Evolutionary conservation across 2,113 vertebrate species (phyloP), one percentile per base, ranked within the genome.

Genomic region (Corydoras sp.): DNA sequence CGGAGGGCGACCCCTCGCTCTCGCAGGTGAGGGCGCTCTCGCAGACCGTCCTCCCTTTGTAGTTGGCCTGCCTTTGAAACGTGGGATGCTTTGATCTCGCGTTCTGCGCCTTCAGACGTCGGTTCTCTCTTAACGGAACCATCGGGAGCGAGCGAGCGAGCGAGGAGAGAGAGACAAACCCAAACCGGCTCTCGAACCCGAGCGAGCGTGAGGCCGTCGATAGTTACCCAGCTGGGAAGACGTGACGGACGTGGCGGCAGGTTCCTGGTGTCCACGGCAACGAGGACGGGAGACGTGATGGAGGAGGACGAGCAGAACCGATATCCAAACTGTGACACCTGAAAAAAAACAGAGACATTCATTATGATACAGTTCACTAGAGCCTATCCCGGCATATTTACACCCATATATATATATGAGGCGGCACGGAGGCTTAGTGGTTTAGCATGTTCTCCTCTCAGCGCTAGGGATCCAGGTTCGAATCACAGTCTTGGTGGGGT

Each of bases 141-240:
- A 29, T 63, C 58, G 55, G 9, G 2, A 24, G 18, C 18, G 35
- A 43, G 7, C 18, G 35, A 43, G 7, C 50, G n/a, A 32, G 65
- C 24, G 58, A 29, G 32, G 6, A 5, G 35, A 13, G 15, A 68
- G 32, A 53, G 62, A 67, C 56, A 55, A 32, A 56, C 1, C 2
- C 5, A 29, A 69, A 69, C 8, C 5, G 18, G n/a, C 49, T 56
- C 4, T 31, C 11, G 9, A 61, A 58, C 5, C 2, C 9, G 18
- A 61, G 11, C 31, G 13, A 58, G 69, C 15, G 50, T 31, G 18
- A n/a, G 53, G 56, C 50, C 24, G 29, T 13, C 51, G 50, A 79
- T 77, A 85, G 68, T 86, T 88, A 89, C 89, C 87, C 86, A 88
- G 86, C 78, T 86, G 88, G 83, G 88, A 89, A 85, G 87, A 89